phyloP scores from a whole-genome alignment of 2,113 vertebrate species.

The Melanerpes formicivorus region DNA sequence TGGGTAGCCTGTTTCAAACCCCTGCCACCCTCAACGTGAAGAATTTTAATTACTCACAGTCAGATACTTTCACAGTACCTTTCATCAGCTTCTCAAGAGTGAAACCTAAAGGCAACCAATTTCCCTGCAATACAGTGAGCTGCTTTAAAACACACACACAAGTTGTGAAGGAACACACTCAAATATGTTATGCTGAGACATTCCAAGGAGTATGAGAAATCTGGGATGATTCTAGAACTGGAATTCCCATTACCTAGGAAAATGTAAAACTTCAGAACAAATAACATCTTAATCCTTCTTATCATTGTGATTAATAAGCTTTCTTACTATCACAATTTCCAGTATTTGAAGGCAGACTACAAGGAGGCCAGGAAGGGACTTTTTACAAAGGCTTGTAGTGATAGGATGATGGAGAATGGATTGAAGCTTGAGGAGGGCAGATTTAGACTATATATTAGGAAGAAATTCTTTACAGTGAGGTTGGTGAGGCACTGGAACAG shows the following conservation, averaged over 20 bases:
- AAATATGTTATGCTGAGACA: not conserved
- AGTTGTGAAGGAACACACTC: not conserved
- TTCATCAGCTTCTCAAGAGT: not conserved
- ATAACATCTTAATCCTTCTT: not conserved
- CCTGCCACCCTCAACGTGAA: too few relatives aligned
- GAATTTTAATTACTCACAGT: not conserved
- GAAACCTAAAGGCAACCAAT: not conserved
- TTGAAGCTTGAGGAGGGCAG: too few relatives aligned
- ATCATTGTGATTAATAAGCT: not conserved
- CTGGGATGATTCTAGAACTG: not conserved
- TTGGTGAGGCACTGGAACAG: too few relatives aligned
- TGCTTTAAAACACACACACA: not conserved
- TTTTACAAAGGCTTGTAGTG: too few relatives aligned
- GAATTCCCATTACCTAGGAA: not conserved
- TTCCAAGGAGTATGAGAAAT: not conserved
- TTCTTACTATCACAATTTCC: too few relatives aligned
- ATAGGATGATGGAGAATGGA: too few relatives aligned
- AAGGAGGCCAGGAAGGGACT: too few relatives aligned
- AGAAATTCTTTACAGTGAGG: too few relatives aligned
- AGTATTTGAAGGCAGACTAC: too few relatives aligned
- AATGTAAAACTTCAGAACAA: not conserved
- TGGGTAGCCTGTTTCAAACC: too few relatives aligned
- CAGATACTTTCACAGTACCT: not conserved
- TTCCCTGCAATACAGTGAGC: not conserved
- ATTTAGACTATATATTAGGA: too few relatives aligned